These are phyloP conservation scores for Dendrocincla tyrannina DNA, from an alignment of 2,797 vertebrate species.

Conservation along the genomic window DNA sequence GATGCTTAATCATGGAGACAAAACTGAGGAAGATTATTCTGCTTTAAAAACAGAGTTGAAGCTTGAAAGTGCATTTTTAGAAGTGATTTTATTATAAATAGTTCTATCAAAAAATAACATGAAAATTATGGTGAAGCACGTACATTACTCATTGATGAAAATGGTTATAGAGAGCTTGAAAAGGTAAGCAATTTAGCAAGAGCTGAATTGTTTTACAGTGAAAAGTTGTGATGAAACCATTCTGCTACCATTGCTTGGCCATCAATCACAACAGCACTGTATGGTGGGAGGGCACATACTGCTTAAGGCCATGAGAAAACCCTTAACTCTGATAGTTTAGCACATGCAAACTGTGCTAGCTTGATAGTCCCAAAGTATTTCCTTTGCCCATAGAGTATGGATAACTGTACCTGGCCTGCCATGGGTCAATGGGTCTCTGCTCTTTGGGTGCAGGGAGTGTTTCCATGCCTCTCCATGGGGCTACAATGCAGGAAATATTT, in stretches of 20 bases:
- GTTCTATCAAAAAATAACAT: constrained; percentile 41
- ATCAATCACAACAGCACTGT: neutral
- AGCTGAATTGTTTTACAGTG: neutral
- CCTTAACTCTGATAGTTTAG: neutral
- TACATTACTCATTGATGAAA: constrained; percentile 59
- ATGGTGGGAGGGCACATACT: neutral
- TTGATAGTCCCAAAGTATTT: neutral
- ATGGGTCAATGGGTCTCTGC: neutral
- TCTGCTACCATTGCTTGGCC: neutral
- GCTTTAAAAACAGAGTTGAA: constrained; percentile 69
- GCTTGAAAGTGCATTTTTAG: constrained; percentile 77
- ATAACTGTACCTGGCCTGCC: neutral
- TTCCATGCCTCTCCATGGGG: neutral
- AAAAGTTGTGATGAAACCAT: neutral
- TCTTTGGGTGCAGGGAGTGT: neutral
- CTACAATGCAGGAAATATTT: neutral
- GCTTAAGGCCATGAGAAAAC: neutral
- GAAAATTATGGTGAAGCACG: constrained; percentile 39
- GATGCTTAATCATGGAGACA: constrained; percentile 74
- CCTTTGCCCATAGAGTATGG: neutral
- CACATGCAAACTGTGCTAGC: neutral
- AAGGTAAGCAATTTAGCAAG: neutral
- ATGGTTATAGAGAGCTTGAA: neutral
- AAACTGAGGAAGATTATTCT: constrained; percentile 65
- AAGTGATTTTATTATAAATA: constrained; percentile 74